phyloP scores from a whole-genome alignment of 1,140 invertebrate genomes.

The Sycobia sp. region DNA sequence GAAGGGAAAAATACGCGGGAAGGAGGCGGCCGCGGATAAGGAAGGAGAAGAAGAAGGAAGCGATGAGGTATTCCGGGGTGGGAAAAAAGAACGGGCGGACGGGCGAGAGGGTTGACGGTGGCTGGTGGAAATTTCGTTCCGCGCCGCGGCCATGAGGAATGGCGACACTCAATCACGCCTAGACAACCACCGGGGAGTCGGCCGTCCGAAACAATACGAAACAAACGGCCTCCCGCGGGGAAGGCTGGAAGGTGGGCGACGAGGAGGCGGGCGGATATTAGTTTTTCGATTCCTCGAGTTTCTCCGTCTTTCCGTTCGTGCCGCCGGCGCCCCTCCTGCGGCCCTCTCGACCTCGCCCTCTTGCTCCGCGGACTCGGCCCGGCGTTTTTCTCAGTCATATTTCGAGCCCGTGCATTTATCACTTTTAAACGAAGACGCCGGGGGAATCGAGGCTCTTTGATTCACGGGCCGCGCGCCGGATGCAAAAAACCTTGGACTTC shows the following conservation, averaged over 20 bases:
- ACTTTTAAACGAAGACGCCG: slow-evolving; percentile 58
- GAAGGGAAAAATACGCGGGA: neutral
- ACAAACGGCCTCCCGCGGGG: slow-evolving; percentile 57
- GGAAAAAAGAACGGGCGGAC: neutral
- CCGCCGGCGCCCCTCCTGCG: neutral
- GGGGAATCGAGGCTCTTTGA: slow-evolving; percentile 44
- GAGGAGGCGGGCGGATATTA: slow-evolving; percentile 58
- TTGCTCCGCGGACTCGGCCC: too few relatives aligned
- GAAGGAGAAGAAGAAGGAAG: neutral
- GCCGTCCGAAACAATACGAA: slow-evolving; percentile 58
- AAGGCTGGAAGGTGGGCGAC: too few relatives aligned
- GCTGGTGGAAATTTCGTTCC: neutral
- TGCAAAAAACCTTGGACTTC: slow-evolving; percentile 46
- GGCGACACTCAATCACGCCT: slow-evolving; percentile 57
- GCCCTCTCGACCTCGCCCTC: slow-evolving; percentile 29
- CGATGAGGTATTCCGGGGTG: too few relatives aligned
- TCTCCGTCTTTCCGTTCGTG: too few relatives aligned
- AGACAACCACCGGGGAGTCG: slow-evolving; percentile 48
- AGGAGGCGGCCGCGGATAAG: too few relatives aligned
- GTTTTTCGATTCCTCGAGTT: slow-evolving; percentile 57
- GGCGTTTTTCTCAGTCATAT: slow-evolving; percentile 58
- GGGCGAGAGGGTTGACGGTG: too few relatives aligned
- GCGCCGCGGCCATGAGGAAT: slow-evolving; percentile 51
- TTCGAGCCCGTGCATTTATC: slow-evolving; percentile 55
- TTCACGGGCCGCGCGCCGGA: slow-evolving; percentile 40